Evolutionary conservation across 1,140 invertebrate species (phyloP).

Genomic region (Drosophila tani): DNA sequence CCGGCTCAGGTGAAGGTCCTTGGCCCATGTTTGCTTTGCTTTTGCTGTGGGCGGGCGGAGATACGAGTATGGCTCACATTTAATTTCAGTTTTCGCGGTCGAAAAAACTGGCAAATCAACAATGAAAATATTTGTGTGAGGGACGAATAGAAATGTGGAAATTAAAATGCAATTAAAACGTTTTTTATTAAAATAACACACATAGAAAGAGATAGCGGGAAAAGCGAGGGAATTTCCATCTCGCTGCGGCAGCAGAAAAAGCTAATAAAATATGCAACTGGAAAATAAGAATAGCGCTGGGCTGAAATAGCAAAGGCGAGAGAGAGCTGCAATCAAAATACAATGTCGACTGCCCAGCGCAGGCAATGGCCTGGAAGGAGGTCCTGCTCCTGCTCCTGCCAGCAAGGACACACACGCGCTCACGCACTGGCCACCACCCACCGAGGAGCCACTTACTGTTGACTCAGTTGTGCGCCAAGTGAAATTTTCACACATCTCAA

Average conservation of each 20-base stretch:
- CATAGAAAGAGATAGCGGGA: not conserved
- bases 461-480: slow-evolving; percentile 54
- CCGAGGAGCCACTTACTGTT: slow-evolving; percentile 16
- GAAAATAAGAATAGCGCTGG: slow-evolving; percentile 21
- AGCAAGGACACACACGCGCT: not conserved
- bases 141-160: slow-evolving; percentile 48
- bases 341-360: slow-evolving; percentile 26
- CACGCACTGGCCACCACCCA: not conserved
- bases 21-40: slow-evolving; percentile 18
- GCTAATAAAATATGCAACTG: slow-evolving; percentile 59
- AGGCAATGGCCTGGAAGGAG: slow-evolving; percentile 3
- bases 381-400: not conserved
- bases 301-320: slow-evolving; percentile 42
- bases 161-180: slow-evolving; percentile 61
- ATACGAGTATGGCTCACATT: not conserved
- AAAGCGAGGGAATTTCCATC: not conserved
- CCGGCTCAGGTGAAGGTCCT: slow-evolving; percentile 20
- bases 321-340: slow-evolving; percentile 52
- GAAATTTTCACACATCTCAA: slow-evolving; percentile 54
- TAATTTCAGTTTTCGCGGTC: slow-evolving; percentile 18
- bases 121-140: slow-evolving; percentile 45
- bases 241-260: slow-evolving; percentile 18
- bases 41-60: too few species aligned
- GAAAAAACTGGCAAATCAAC: slow-evolving; percentile 23
- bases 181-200: slow-evolving; percentile 28